Evolutionary conservation across 2,797 vertebrate genomes (phyloP).

Genomic region (Gobionotothen gibberifrons): DNA sequence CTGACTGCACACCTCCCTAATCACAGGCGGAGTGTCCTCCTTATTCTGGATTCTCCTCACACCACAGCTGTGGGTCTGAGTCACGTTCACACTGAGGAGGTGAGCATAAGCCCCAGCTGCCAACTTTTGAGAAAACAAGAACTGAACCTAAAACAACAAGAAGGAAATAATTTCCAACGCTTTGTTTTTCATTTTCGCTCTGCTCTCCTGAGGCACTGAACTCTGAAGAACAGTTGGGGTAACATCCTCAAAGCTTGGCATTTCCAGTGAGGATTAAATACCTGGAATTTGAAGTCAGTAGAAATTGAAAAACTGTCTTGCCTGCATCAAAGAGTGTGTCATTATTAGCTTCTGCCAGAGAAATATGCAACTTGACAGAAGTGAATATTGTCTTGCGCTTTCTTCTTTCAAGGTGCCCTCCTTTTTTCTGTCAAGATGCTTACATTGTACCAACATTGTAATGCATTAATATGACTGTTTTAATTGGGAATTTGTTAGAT

Average conservation of each 20-base stretch:
- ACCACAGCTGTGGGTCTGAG: conserved; percentile 56
- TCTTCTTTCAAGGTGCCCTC: conserved; percentile 73
- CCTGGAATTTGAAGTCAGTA: conserved; percentile 73
- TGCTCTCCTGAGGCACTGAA: conserved; percentile 69
- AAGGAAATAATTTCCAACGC: conserved; percentile 66
- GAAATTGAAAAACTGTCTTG: conserved; percentile 78
- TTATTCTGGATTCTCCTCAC: conserved; percentile 69
- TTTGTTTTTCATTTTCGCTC: conserved; percentile 77
- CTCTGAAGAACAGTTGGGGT: conserved; percentile 71
- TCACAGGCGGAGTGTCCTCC: conserved; percentile 52
- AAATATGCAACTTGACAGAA: conserved; percentile 74
- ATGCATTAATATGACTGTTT: conserved; percentile 48
- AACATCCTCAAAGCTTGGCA: conserved; percentile 76
- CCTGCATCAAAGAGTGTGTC: conserved; percentile 78
- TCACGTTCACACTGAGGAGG: conserved; percentile 65
- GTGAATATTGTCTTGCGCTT: conserved; percentile 64
- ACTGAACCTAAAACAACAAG: conserved; percentile 69
- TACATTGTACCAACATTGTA: conserved; percentile 47
- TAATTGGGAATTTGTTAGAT: conserved; percentile 68
- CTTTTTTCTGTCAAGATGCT: conserved; percentile 59
- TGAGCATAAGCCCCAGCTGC: conserved; percentile 60
- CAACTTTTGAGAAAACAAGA: conserved; percentile 70
- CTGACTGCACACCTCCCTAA: conserved; percentile 55
- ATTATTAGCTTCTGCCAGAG: conserved; percentile 71
- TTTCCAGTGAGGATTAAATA: conserved; percentile 80